Evolutionary conservation across 2,797 vertebrate genomes (phyloP), one percentile per base, ranked within the genome.

Genomic region (Danio jaintianensis): DNA sequence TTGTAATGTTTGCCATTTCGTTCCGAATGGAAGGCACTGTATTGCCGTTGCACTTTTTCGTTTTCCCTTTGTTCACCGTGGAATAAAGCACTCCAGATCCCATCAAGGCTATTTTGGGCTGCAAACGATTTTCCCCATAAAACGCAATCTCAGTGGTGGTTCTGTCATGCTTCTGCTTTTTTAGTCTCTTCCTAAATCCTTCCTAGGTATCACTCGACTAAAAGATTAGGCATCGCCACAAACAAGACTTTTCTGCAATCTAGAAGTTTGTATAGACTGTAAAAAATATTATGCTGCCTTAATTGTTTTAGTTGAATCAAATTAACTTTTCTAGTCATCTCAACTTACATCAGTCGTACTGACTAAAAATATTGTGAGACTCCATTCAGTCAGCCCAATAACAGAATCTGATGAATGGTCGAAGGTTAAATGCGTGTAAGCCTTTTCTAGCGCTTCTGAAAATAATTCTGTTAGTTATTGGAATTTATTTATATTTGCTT

Each of bases 21-120:
- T 15, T 79, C 16, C 79, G 83, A 86, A 86, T 86, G 70, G n/a
- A 80, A 86, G 80, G 82, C 0, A 36, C 22, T n/a, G 29, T 7
- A 70, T 53, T 53, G 67, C 29, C 38, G 29, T 40, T 2, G 2
- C 12, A 36, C 53, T 29, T 81, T 80, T 83, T 82, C 43, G 40
- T 56, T 80, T 78, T 81, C 4, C 67, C 63, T 80, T 84, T 78
- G 84, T 81, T 84, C 22, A 12, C 45, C 47, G 15, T 83, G 73
- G 38, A 85, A 71, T 15, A 36, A 88, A 81, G 83, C 66, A 79
- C 59, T 63, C 47, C 6, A 16, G 59, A 22, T 4, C 11, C 13
- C 59, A 53, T 64, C 47, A 29, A 40, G 69, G 11, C 47, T 64
- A 75, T 42, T 75, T 63, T 22, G 11, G n/a, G 59, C 47, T 75